Evolutionary conservation across 2,797 vertebrate species (phyloP).

Genomic region (Sebastes miniatus): DNA sequence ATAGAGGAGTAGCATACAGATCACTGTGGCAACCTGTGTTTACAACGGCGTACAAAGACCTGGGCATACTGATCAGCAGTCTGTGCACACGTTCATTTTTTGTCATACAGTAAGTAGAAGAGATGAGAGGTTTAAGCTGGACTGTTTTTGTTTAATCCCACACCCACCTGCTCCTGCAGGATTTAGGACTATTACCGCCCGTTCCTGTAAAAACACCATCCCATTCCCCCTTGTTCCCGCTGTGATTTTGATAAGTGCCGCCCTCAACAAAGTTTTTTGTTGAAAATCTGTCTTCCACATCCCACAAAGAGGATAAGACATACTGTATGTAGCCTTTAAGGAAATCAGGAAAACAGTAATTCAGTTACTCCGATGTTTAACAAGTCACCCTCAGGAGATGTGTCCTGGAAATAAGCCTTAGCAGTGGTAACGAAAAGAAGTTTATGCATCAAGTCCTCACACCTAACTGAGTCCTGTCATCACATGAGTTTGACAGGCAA

Average conservation of each 20-base stretch:
- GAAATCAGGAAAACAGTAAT: slow-evolving; percentile 1
- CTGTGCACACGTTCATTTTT: slow-evolving; percentile 18
- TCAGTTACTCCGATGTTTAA: slow-evolving; percentile 10
- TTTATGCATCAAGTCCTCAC: not conserved
- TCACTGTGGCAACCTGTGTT: slow-evolving; percentile 22
- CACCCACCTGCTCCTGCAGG: slow-evolving; percentile 37
- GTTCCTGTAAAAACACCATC: slow-evolving; percentile 15
- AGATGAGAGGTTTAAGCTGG: slow-evolving; percentile 21
- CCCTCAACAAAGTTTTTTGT: slow-evolving; percentile 34
- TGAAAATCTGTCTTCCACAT: slow-evolving; percentile 16
- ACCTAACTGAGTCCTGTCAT: not conserved
- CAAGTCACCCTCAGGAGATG: not conserved
- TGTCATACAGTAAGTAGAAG: slow-evolving; percentile 18
- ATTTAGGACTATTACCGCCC: slow-evolving; percentile 25
- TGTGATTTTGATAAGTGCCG: slow-evolving; percentile 34
- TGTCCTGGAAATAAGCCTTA: not conserved
- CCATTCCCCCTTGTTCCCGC: not conserved
- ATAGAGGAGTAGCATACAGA: slow-evolving; percentile 21
- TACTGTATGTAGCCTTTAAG: not conserved
- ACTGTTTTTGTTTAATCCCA: slow-evolving; percentile 41
- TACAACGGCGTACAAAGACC: not conserved
- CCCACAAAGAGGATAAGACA: not conserved
- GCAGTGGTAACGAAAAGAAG: not conserved
- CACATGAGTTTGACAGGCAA: not conserved
- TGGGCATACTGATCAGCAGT: slow-evolving; percentile 23